These are phyloP conservation scores for Amphiprion clarkii DNA, from an alignment of 2,797 vertebrate genomes.

Conservation along the genomic window DNA sequence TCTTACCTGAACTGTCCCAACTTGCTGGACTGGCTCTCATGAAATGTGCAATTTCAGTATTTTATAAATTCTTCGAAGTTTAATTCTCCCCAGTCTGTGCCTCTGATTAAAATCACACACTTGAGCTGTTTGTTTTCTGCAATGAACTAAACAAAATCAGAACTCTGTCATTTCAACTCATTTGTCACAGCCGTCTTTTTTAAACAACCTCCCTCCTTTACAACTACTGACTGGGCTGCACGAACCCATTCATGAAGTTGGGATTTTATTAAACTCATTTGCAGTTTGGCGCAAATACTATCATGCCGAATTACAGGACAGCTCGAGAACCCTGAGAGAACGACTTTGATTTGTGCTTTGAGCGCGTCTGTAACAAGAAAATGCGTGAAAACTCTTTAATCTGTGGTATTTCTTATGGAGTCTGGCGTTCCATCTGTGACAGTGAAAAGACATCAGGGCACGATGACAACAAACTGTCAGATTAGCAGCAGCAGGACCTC, in stretches of 20 bases:
- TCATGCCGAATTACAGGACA: neutral
- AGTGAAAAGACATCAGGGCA: neutral
- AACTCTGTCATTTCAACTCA: neutral
- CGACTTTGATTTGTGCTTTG: accelerated
- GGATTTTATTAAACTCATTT: neutral
- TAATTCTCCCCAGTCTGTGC: neutral
- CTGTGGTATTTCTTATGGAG: neutral
- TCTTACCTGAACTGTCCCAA: neutral
- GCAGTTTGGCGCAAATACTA: neutral
- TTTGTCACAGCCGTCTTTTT: constrained; percentile 10
- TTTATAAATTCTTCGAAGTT: neutral
- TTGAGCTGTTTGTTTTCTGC: accelerated
- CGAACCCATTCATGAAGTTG: constrained; percentile 13
- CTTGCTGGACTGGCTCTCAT: constrained; percentile 12
- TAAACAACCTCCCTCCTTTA: neutral
- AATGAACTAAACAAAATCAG: neutral
- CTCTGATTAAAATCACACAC: neutral
- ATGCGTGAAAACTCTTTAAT: neutral
- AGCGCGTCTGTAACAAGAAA: accelerated
- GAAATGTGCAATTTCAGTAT: neutral
- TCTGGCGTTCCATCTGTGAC: neutral
- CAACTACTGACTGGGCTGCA: neutral
- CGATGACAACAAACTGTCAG: constrained; percentile 7
- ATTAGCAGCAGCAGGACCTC: neutral
- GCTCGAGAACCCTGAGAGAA: accelerated